Conservation (phyloP, 2,113 vertebrate species). For the Vicugna pacos region DNA sequence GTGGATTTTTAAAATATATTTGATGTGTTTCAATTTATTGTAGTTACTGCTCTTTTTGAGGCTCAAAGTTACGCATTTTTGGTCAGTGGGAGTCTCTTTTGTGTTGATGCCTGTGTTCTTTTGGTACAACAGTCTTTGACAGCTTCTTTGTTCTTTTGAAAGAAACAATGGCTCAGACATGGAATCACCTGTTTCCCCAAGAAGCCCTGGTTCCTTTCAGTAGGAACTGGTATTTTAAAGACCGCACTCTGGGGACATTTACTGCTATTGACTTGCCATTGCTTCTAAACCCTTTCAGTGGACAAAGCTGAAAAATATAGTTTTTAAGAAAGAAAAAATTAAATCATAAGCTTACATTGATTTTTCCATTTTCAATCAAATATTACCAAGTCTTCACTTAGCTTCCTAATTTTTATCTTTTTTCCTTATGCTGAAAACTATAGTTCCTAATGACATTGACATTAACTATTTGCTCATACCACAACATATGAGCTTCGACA, state of each 20-base stretch:
- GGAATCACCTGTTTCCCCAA: background rate
- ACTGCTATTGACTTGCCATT: background rate
- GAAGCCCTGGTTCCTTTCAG: background rate
- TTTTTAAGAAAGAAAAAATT: background rate
- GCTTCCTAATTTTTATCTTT: background rate
- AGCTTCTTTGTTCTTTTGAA: background rate
- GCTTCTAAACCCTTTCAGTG: background rate
- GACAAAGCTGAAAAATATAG: background rate
- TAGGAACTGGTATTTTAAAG: background rate
- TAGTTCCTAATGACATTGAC: background rate
- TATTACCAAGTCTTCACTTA: background rate
- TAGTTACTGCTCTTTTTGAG: background rate
- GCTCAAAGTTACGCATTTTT: background rate
- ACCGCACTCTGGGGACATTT: background rate
- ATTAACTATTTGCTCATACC: background rate
- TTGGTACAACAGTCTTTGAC: background rate
- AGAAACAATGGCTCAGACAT: background rate
- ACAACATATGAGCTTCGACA: background rate
- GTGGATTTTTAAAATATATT: background rate
- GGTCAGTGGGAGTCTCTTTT: background rate
- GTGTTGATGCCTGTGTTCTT: background rate
- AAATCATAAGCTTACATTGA: background rate
- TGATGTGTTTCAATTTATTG: background rate
- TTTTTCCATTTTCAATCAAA: conserved; percentile 1
- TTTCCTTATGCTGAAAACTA: conserved; percentile 20